phyloP scores from a whole-genome alignment of 2,888 invertebrate genomes.

The Listrodromus nycthemerus region DNA sequence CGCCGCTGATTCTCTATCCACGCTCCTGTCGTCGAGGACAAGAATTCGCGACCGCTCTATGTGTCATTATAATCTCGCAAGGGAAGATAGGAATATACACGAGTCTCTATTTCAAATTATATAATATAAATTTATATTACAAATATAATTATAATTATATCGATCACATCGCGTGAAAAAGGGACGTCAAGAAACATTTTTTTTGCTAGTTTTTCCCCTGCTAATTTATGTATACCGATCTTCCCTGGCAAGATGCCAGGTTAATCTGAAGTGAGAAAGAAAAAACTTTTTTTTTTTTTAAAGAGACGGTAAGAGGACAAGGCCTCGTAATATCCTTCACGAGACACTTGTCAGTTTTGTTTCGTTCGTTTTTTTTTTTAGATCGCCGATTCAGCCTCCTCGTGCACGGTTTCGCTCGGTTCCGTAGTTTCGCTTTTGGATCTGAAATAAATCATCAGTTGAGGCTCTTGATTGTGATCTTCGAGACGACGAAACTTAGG shows the following conservation, averaged over 20 bases:
- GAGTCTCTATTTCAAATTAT: conserved; percentile 23
- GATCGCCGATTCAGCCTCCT: conserved; percentile 80
- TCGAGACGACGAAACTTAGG: conserved; percentile 1
- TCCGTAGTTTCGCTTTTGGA: conserved; percentile 83
- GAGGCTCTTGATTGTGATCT: conserved; percentile 65
- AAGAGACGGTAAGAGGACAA: conserved; percentile 2
- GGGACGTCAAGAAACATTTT: conserved; percentile 56
- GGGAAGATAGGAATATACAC: conserved; percentile 21
- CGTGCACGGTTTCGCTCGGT: conserved; percentile 78
- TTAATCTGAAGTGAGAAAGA: conserved; percentile 52
- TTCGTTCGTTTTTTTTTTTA: conserved; percentile 47
- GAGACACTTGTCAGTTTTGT: conserved; percentile 31
- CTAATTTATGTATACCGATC: conserved; percentile 64
- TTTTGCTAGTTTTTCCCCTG: conserved; percentile 10
- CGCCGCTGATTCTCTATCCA: neutral
- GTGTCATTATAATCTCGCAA: conserved; percentile 10
- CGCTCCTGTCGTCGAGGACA: neutral
- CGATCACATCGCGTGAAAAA: conserved; percentile 55
- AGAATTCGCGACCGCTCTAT: neutral
- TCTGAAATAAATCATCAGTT: conserved; percentile 84
- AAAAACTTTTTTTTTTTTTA: conserved; percentile 63
- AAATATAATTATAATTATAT: conserved; percentile 39
- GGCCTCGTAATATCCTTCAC: conserved; percentile 2
- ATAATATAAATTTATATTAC: conserved; percentile 55
- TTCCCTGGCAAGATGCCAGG: conserved; percentile 63